Evolutionary conservation across 35 echinoderm and acorn worm species (phyloP), one percentile per base, ranked within the genome.

Genomic region (Holothuria glaberrima): DNA sequence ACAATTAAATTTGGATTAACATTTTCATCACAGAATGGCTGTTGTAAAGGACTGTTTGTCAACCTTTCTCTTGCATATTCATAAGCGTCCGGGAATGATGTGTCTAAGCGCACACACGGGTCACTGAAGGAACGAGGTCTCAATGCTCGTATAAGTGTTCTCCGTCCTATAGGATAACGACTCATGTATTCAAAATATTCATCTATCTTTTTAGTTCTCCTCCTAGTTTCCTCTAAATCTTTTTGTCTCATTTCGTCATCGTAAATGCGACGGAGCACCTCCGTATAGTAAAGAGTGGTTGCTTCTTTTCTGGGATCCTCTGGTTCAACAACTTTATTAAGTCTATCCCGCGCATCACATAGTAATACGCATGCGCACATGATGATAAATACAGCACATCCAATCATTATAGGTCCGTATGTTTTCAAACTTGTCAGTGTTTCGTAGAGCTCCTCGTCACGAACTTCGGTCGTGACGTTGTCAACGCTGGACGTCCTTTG

Each of bases 311-410:
- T 84, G 22, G 22, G 24, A 1, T 84, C 60, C 13, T 88, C 90
- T 10, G 77, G 58, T 73, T 89, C 87, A 13, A 56, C 41, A 21
- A 46, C 54, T 61, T 88, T 73, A 21, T 83, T 89, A 3, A 83
- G 54, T n/a, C 71, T 71, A 58, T 93, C 94, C 4, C 86, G 89
- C 2, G 90, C 94, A 33, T 95, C 94, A 58, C 94, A 95, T 76
- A 95, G 75, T 58, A 95, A 80, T 33, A 95, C 94, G 72, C 94
- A 95, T 56, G 94, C 94, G 77, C 94, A 95, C 86, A 95, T 89
- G 16, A 90, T 88, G 29, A 95, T 88, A 52, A 95, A 95, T 0
- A 67, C 61, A 0, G 90, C 94, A 32, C 91, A 76, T 18, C 94
- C 94, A 29, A 92, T 95, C n/a, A 95, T 68, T 1, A 95, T 87